A percentile compares a stretch with the other conserved stretches of the same genome.
Evolutionary conservation across 2,888 invertebrate genomes (phyloP).

Genomic region (Epistrophella euchroma): DNA sequence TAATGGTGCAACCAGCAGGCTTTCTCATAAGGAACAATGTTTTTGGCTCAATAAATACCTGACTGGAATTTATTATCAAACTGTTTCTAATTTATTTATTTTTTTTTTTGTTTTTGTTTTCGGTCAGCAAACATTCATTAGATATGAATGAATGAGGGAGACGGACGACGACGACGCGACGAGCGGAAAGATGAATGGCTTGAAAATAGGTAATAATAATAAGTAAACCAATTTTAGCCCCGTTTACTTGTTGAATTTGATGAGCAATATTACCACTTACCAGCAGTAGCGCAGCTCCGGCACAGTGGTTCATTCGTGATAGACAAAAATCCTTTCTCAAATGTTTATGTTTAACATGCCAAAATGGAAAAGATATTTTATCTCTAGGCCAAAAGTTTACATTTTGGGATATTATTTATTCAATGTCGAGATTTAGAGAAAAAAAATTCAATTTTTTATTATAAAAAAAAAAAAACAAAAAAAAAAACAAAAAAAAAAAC

Average conservation of each 20-base stretch:
- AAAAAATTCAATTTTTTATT: too few species aligned
- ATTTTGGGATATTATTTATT: too few species aligned
- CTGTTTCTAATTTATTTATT: constrained; percentile 13
- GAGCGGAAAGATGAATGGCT: not conserved
- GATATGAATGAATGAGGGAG: not conserved
- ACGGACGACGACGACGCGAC: not conserved
- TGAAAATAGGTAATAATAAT: constrained; percentile 3
- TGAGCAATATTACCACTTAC: constrained; percentile 5
- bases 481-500: too few species aligned
- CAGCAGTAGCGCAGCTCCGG: not conserved
- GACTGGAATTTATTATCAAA: constrained; percentile 59
- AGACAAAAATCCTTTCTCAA: not conserved
- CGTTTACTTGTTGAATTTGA: constrained; percentile 38
- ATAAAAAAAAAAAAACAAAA: too few species aligned
- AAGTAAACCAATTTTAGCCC: constrained; percentile 5
- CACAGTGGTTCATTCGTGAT: not conserved
- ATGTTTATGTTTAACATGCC: too few species aligned
- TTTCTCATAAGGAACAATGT: constrained; percentile 23
- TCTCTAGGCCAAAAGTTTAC: too few species aligned
- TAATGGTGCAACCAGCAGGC: constrained; percentile 12
- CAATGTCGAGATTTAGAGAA: too few species aligned
- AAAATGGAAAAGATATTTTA: too few species aligned
- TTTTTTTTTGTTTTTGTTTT: constrained; percentile 64
- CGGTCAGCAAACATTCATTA: constrained; percentile 51
- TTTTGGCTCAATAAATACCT: constrained; percentile 42